phyloP scores from a whole-genome alignment of 2,888 invertebrate species.

The Sarcophaga caerulescens region DNA sequence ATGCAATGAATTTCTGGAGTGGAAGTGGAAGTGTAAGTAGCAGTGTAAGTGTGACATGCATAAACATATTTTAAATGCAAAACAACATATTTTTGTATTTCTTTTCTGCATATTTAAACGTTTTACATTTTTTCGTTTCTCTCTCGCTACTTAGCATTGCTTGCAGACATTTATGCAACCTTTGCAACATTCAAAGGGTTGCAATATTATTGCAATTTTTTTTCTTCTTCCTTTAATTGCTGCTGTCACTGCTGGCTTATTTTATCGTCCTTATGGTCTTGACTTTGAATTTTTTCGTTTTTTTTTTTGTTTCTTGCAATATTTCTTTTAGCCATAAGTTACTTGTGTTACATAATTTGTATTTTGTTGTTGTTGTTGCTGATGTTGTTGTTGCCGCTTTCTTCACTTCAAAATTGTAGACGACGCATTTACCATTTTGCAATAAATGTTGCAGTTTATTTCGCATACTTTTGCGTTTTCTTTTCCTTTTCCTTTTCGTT shows the following conservation, averaged over 20 bases:
- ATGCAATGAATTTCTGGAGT: conserved; percentile 41
- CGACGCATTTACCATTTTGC: conserved; percentile 50
- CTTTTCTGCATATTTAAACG: background rate
- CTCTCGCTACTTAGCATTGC: no score
- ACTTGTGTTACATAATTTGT: no score
- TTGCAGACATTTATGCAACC: conserved; percentile 27
- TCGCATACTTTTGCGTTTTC: conserved; percentile 25
- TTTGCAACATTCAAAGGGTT: background rate
- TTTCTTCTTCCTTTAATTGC: background rate
- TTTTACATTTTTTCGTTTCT: background rate
- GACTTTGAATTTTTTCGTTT: background rate
- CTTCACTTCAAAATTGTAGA: conserved; percentile 22
- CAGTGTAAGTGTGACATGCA: conserved; percentile 52
- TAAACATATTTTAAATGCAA: conserved; percentile 59
- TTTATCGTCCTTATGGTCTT: background rate
- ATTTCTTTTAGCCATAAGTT: no score
- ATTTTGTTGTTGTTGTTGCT: no score
- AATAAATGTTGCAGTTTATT: conserved; percentile 52
- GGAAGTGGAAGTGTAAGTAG: background rate
- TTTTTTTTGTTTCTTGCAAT: no score
- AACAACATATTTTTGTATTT: conserved; percentile 39
- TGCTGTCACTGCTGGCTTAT: background rate
- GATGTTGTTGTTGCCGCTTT: background rate
- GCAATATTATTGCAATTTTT: background rate
- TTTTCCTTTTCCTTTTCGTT: background rate